Conservation (phyloP, 2,797 vertebrate species). For the Knipowitschia caucasica region DNA sequence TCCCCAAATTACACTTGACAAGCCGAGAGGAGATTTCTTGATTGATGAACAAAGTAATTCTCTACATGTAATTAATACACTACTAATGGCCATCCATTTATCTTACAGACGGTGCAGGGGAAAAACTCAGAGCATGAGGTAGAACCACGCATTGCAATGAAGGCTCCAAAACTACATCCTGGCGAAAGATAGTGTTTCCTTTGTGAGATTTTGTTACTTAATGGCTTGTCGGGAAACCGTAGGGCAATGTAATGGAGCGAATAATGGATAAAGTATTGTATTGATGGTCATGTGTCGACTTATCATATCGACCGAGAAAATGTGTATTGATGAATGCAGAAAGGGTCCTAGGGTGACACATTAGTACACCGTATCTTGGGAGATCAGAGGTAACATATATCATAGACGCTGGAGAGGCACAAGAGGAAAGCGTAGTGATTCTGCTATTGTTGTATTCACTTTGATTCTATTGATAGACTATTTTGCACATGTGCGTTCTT, state of each 20-base stretch:
- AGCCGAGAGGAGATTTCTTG: slow-evolving; percentile 66
- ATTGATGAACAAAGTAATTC: slow-evolving; percentile 80
- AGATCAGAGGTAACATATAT: slow-evolving; percentile 13
- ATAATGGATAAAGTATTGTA: slow-evolving; percentile 69
- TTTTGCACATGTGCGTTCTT: too few relatives aligned
- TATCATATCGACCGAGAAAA: slow-evolving; percentile 58
- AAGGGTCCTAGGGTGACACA: slow-evolving; percentile 26
- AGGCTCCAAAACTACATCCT: slow-evolving; percentile 57
- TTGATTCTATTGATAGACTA: too few relatives aligned
- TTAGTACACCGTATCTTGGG: slow-evolving; percentile 26
- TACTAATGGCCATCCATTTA: slow-evolving; percentile 74
- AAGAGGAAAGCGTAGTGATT: neutral
- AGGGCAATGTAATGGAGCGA: slow-evolving; percentile 69
- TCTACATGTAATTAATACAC: slow-evolving; percentile 82
- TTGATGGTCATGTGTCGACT: slow-evolving; percentile 68
- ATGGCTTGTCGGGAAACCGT: slow-evolving; percentile 62
- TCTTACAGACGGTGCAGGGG: slow-evolving; percentile 54
- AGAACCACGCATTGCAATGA: slow-evolving; percentile 51
- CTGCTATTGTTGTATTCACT: neutral
- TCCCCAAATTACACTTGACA: slow-evolving; percentile 74
- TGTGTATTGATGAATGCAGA: slow-evolving; percentile 56
- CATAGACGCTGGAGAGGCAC: neutral
- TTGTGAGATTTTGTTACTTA: slow-evolving; percentile 64
- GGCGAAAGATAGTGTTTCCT: slow-evolving; percentile 60
- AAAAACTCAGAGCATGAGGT: slow-evolving; percentile 48